phyloP scores from a whole-genome alignment of 35 echinoderm and acorn worm species.

The Stichopus chloronotus region DNA sequence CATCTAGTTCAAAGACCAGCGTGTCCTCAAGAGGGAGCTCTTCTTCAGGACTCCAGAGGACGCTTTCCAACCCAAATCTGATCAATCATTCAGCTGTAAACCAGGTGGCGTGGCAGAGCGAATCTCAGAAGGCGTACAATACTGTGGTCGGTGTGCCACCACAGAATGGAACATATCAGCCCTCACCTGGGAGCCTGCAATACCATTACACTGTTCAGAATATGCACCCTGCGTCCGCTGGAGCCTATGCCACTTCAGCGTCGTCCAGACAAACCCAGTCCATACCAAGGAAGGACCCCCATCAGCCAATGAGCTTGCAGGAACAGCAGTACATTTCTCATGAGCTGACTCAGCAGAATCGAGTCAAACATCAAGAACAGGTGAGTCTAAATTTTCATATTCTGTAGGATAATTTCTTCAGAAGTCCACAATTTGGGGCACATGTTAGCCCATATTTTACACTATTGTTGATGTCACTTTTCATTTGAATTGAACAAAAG shows the following conservation, averaged over 20 bases:
- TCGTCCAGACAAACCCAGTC: neutral
- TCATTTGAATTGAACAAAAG: too few relatives aligned
- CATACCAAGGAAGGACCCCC: neutral
- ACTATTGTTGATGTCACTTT: too few relatives aligned
- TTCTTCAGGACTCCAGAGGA: slow-evolving; percentile 28
- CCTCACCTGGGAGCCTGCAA: slow-evolving; percentile 64
- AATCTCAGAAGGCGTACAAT: slow-evolving; percentile 55
- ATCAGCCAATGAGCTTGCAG: slow-evolving; percentile 82
- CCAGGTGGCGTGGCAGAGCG: slow-evolving; percentile 51
- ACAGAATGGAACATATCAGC: slow-evolving; percentile 58
- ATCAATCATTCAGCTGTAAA: neutral
- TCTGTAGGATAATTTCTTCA: neutral
- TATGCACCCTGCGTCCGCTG: slow-evolving; percentile 47
- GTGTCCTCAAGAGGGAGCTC: slow-evolving; percentile 51
- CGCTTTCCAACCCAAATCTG: slow-evolving; percentile 46
- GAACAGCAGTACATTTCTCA: slow-evolving; percentile 92
- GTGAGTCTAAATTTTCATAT: slow-evolving; percentile 24
- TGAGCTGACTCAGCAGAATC: slow-evolving; percentile 91
- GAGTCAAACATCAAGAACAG: slow-evolving; percentile 94
- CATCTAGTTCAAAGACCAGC: slow-evolving; percentile 30
- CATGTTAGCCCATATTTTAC: too few relatives aligned
- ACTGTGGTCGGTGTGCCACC: slow-evolving; percentile 59
- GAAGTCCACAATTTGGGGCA: too few relatives aligned
- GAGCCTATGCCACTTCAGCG: neutral
- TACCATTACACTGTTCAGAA: slow-evolving; percentile 79